These are phyloP conservation scores for Oasisia sp. DNA, from an alignment of 2,888 invertebrate genomes.

Conservation along the genomic window DNA sequence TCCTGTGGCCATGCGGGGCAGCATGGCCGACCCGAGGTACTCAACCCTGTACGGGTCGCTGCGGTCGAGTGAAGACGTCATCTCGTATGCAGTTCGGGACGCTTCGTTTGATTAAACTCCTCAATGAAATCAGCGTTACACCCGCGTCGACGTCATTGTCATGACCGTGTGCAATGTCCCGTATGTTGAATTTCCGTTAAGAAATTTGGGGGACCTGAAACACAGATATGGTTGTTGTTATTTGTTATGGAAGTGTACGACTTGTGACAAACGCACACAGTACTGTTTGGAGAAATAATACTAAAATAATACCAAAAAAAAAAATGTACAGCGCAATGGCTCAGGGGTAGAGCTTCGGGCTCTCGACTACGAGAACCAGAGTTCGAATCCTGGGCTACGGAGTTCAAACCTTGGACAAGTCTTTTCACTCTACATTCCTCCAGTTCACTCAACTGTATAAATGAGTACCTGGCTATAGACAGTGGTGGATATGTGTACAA, in stretches of 20 bases:
- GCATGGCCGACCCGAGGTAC: conserved; percentile 95
- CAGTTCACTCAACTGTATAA: no score
- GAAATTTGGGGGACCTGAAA: neutral
- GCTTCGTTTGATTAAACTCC: neutral
- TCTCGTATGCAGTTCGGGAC: neutral
- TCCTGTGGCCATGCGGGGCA: conserved; percentile 97
- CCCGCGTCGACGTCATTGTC: neutral
- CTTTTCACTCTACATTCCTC: no score
- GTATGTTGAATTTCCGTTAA: neutral
- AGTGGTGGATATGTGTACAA: no score
- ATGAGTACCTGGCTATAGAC: no score
- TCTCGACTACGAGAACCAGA: no score
- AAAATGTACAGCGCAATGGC: no score
- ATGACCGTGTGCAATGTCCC: neutral
- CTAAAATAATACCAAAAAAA: no score
- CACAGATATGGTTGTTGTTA: neutral
- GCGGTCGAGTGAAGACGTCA: conserved; percentile 34
- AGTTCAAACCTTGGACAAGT: no score
- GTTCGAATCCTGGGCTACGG: no score
- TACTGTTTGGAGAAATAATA: no score
- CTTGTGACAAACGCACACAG: neutral
- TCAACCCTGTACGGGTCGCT: conserved; percentile 76
- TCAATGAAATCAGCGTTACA: neutral
- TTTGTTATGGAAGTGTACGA: neutral
- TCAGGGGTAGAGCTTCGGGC: no score